phyloP scores from a whole-genome alignment of 2,113 vertebrate species.

The Axis porcinus region DNA sequence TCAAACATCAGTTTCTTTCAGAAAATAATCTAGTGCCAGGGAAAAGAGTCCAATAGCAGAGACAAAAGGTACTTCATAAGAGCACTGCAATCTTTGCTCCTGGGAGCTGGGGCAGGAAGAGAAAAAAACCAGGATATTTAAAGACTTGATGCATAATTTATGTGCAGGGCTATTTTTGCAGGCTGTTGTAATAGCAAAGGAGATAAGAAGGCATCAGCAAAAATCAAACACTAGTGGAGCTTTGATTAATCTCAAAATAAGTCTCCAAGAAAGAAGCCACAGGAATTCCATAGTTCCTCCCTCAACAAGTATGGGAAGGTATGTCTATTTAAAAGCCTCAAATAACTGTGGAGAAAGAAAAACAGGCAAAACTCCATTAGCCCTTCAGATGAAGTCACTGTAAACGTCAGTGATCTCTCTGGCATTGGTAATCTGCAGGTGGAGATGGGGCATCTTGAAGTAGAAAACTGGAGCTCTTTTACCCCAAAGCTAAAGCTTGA shows the following conservation, averaged over 20 bases:
- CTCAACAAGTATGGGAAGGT: neutral
- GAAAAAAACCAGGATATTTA: conserved; percentile 56
- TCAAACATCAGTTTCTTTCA: neutral
- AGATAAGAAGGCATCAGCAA: conserved; percentile 26
- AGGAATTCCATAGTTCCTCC: neutral
- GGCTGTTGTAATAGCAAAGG: conserved; percentile 1
- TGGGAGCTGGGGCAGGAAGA: neutral
- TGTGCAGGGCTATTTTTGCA: conserved; percentile 64
- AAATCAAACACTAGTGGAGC: neutral
- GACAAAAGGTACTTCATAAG: neutral
- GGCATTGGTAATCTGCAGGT: neutral
- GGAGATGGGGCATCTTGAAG: neutral
- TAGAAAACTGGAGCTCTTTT: neutral
- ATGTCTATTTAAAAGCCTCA: neutral
- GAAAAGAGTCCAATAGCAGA: neutral
- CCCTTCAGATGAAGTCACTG: neutral
- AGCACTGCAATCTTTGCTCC: neutral
- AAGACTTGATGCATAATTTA: conserved; percentile 62
- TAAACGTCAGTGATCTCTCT: neutral
- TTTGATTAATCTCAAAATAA: conserved; percentile 49
- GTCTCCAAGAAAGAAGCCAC: neutral
- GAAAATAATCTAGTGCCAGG: neutral
- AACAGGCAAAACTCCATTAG: neutral
- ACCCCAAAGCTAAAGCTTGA: neutral
- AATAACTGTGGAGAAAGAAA: neutral